Conservation (phyloP, 2,113 vertebrate species). For the Limnothrissa miodon region DNA sequence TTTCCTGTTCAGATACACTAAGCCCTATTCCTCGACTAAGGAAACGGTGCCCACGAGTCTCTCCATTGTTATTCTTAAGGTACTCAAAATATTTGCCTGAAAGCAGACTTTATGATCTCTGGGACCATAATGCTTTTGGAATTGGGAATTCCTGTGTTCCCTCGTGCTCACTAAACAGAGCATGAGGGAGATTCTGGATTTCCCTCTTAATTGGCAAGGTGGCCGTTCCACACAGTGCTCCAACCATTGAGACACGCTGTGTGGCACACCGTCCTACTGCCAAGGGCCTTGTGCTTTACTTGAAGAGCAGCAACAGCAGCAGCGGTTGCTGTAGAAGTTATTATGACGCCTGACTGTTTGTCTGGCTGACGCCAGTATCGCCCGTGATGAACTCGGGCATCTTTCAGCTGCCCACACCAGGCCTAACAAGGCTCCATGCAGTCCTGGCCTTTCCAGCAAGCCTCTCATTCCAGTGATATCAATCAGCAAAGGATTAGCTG, state of each 20-base stretch:
- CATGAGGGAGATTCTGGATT: background rate
- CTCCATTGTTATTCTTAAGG: too few relatives aligned
- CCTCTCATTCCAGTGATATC: background rate
- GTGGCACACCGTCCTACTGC: background rate
- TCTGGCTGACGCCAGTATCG: background rate
- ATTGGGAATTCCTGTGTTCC: background rate
- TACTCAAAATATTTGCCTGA: too few relatives aligned
- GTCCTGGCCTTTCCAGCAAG: background rate
- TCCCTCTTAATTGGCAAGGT: background rate
- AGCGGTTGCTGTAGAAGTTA: background rate
- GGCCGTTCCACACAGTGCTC: conserved; percentile 14
- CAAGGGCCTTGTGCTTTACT: background rate
- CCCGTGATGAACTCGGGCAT: conserved; percentile 10
- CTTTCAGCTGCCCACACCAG: conserved; percentile 22
- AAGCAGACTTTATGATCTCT: background rate
- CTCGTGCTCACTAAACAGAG: background rate
- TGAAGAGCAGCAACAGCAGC: background rate
- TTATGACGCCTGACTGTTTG: background rate
- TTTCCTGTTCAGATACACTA: too few relatives aligned
- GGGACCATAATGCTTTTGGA: background rate
- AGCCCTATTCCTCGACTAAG: too few relatives aligned
- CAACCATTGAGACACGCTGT: conserved; percentile 35
- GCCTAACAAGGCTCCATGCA: background rate
- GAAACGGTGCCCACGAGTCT: too few relatives aligned
- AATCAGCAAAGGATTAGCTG: background rate